Conservation (phyloP, 2,797 vertebrate genomes). For the Sebastes baramenuke region DNA sequence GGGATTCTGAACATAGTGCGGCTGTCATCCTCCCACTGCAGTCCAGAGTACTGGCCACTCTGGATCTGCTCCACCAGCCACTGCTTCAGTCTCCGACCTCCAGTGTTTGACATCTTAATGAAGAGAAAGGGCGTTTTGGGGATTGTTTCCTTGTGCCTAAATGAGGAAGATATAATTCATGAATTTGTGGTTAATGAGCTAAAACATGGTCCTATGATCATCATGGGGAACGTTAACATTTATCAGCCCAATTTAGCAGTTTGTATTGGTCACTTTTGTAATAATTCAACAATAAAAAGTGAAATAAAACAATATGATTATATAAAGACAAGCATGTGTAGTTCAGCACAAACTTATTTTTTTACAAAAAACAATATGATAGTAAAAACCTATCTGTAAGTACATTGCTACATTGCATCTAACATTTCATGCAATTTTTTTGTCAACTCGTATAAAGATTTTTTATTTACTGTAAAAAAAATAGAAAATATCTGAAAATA, state of each 20-base stretch:
- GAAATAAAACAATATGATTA: neutral
- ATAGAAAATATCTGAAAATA: constrained; percentile 9
- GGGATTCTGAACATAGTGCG: constrained; percentile 95
- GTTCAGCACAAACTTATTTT: constrained; percentile 43
- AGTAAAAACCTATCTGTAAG: constrained; percentile 86
- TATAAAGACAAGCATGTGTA: constrained; percentile 5
- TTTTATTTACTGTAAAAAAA: constrained; percentile 25
- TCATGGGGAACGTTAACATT: neutral
- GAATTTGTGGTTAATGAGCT: neutral
- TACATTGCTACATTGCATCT: constrained; percentile 32
- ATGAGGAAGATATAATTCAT: neutral
- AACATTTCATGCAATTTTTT: constrained; percentile 17
- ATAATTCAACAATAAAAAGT: neutral
- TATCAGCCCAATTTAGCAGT: neutral
- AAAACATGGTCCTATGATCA: neutral
- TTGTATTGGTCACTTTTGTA: neutral
- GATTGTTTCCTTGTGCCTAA: constrained; percentile 3
- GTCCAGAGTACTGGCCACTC: constrained; percentile 89
- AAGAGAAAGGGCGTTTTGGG: neutral
- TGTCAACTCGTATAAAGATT: constrained; percentile 13
- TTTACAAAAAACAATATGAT: constrained; percentile 66
- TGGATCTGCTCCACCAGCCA: constrained; percentile 98
- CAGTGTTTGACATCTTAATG: constrained; percentile 84
- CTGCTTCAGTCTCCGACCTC: constrained; percentile 93
- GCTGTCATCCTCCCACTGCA: constrained; percentile 94